Evolutionary conservation across 2,113 vertebrate genomes (phyloP).

Genomic region (Scomber japonicus): DNA sequence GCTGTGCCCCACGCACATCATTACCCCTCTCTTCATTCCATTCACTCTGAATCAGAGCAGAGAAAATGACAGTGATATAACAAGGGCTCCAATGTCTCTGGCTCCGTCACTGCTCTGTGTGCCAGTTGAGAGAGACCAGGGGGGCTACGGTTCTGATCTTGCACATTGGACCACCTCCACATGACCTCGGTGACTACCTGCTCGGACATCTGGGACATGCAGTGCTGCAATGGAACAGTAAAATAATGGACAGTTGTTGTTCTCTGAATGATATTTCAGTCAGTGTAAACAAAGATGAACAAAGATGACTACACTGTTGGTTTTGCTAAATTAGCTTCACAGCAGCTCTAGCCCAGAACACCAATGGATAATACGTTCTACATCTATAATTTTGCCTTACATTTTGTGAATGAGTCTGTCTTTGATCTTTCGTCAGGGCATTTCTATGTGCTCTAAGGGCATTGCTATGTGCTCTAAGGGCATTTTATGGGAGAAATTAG

Average conservation of each 20-base stretch:
- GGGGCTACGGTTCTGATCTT: slow-evolving; percentile 51
- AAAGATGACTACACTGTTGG: not conserved
- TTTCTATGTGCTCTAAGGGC: slow-evolving; percentile 28
- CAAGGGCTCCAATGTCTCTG: slow-evolving; percentile 36
- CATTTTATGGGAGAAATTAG: slow-evolving; percentile 42
- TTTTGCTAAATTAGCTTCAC: slow-evolving; percentile 3
- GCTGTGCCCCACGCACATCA: slow-evolving; percentile 66
- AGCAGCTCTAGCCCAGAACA: slow-evolving; percentile 8
- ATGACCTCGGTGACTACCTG: slow-evolving; percentile 50
- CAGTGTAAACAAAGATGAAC: slow-evolving; percentile 25
- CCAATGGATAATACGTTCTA: slow-evolving; percentile 1
- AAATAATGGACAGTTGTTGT: not conserved
- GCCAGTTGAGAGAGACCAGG: slow-evolving; percentile 32
- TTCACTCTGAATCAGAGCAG: slow-evolving; percentile 61
- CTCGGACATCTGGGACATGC: slow-evolving; percentile 33
- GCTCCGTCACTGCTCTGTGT: slow-evolving; percentile 32
- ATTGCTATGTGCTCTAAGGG: slow-evolving; percentile 32
- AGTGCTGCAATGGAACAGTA: not conserved
- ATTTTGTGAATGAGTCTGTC: slow-evolving; percentile 29
- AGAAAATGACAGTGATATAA: slow-evolving; percentile 67
- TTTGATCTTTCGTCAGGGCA: slow-evolving; percentile 54
- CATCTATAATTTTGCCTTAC: slow-evolving; percentile 12
- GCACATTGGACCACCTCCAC: slow-evolving; percentile 56
- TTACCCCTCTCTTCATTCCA: slow-evolving; percentile 69
- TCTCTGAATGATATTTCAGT: slow-evolving; percentile 20